These are phyloP conservation scores for Drosophila erecta DNA, from an alignment of 1,140 invertebrate species.

Conservation along the genomic window DNA sequence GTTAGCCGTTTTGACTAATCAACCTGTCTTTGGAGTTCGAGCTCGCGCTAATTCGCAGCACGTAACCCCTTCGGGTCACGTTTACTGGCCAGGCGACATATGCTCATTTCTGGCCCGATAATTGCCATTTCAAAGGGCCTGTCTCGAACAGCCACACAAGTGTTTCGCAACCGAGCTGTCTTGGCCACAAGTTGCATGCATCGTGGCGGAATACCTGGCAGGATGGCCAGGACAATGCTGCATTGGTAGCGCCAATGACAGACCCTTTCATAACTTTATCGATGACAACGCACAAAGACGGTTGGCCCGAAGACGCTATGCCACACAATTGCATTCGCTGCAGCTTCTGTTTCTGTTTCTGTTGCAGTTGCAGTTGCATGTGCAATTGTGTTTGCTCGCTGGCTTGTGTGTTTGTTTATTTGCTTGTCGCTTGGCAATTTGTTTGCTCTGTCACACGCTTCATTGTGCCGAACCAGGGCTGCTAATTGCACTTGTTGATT, in stretches of 20 bases:
- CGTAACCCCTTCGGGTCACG: conserved; percentile 30
- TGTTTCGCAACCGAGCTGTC: conserved; percentile 40
- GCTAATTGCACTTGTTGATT: conserved; percentile 81
- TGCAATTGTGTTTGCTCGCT: conserved; percentile 44
- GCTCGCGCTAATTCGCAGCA: not conserved
- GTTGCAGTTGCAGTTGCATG: conserved; percentile 27
- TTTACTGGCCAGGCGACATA: conserved; percentile 34
- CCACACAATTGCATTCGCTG: conserved; percentile 19
- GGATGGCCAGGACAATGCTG: conserved; percentile 25
- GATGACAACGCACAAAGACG: conserved; percentile 39
- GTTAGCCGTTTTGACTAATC: not conserved
- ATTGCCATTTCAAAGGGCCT: conserved; percentile 24
- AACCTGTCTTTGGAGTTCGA: too few relatives aligned
- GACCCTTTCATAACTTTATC: conserved; percentile 48
- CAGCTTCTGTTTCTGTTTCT: not conserved
- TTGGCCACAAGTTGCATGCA: conserved; percentile 17
- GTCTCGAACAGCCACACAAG: conserved; percentile 25
- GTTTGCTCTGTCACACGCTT: conserved; percentile 79
- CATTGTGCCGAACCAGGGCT: conserved; percentile 67
- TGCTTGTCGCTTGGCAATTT: conserved; percentile 67
- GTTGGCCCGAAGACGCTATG: conserved; percentile 25
- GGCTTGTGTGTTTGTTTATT: conserved; percentile 37
- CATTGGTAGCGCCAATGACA: conserved; percentile 6
- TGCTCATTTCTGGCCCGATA: conserved; percentile 43
- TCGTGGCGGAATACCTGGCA: conserved; percentile 15